phyloP scores from a whole-genome alignment of 2,797 vertebrate genomes.

The Cynopterus sphinx region DNA sequence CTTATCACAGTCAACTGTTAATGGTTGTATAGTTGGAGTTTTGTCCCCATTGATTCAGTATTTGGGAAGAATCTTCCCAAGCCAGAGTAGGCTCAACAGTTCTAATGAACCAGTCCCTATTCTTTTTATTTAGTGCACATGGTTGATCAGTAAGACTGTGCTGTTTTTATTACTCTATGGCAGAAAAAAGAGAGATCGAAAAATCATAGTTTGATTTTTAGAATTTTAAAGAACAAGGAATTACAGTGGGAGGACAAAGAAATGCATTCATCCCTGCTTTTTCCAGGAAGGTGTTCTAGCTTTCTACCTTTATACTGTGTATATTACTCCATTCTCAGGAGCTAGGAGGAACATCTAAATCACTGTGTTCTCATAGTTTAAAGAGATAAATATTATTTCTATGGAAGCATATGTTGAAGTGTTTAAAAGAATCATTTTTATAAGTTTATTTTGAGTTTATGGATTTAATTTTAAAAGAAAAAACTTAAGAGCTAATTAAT shows the following conservation, averaged over 20 bases:
- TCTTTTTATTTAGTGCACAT: background rate
- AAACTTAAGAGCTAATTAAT: slow-evolving; percentile 16
- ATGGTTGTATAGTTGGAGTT: background rate
- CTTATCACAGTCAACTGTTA: background rate
- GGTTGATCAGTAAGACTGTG: background rate
- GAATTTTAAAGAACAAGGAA: slow-evolving; percentile 20
- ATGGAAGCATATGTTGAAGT: background rate
- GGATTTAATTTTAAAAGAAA: slow-evolving; percentile 29
- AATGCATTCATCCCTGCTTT: background rate
- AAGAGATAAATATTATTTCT: background rate
- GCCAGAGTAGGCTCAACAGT: background rate
- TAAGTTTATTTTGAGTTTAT: slow-evolving; percentile 8
- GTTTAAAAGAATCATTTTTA: background rate
- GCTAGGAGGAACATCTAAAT: background rate
- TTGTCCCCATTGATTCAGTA: background rate
- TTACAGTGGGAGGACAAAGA: slow-evolving; percentile 12
- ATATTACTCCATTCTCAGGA: background rate
- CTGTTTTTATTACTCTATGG: background rate
- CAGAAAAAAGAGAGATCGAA: slow-evolving; percentile 15
- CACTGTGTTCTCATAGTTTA: background rate
- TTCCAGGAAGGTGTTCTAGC: background rate
- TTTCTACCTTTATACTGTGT: background rate
- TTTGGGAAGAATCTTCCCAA: background rate
- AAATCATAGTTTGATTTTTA: slow-evolving; percentile 42
- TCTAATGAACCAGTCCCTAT: background rate